A percentile compares a stretch with the other conserved stretches of the same genome.
Evolutionary conservation across 2,113 vertebrate species (phyloP).

Genomic region (Dasyurus viverrinus): DNA sequence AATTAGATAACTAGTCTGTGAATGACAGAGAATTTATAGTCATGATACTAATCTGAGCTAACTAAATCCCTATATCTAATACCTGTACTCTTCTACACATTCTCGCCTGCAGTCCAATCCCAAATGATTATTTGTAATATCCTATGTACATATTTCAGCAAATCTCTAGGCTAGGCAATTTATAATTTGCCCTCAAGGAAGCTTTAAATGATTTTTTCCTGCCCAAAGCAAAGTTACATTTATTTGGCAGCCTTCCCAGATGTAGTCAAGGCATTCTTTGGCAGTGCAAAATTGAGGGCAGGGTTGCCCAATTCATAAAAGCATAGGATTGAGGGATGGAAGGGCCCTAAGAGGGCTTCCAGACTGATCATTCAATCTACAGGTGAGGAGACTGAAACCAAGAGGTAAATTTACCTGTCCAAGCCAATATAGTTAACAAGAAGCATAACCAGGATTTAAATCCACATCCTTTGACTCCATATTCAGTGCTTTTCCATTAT

Average conservation of each 20-base stretch:
- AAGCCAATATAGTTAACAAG: background rate
- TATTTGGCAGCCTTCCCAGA: background rate
- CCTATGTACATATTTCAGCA: background rate
- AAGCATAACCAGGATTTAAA: background rate
- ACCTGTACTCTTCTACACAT: background rate
- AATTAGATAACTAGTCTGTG: background rate
- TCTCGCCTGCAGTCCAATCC: background rate
- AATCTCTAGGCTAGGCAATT: background rate
- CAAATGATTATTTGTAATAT: background rate
- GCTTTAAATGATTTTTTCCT: background rate
- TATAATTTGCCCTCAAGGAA: background rate
- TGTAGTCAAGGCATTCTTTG: background rate
- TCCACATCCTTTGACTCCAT: background rate
- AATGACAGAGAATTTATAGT: background rate
- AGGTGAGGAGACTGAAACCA: background rate
- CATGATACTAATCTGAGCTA: background rate
- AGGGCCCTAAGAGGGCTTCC: background rate
- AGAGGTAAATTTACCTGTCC: background rate
- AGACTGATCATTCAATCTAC: background rate
- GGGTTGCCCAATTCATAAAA: background rate
- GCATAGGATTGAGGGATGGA: background rate
- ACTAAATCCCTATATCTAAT: background rate
- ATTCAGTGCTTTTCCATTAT: background rate
- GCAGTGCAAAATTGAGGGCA: background rate
- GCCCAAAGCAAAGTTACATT: background rate